A percentile compares a stretch with the other conserved stretches of the same genome.
Conservation (phyloP, 1,140 invertebrate genomes). For the Leptonema lineaticorne region DNA sequence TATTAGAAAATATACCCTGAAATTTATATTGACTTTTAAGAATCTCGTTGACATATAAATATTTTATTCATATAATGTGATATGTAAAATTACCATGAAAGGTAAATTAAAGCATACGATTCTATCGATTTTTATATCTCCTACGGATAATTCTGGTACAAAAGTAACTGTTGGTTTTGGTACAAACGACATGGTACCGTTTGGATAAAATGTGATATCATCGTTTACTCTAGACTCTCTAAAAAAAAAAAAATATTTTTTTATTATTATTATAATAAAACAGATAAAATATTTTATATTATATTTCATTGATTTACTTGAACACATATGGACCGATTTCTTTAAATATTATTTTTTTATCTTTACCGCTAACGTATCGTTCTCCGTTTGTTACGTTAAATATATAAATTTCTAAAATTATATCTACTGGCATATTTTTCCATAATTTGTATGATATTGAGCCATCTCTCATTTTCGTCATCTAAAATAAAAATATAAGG, state of each 20-base stretch:
- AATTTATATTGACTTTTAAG: slow-evolving; percentile 43
- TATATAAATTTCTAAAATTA: slow-evolving; percentile 74
- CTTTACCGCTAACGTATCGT: slow-evolving; percentile 66
- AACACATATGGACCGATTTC: slow-evolving; percentile 88
- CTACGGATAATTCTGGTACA: slow-evolving; percentile 67
- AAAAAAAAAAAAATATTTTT: slow-evolving; percentile 42
- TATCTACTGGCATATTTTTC: slow-evolving; percentile 28
- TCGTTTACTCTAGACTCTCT: slow-evolving; percentile 70
- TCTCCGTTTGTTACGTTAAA: slow-evolving; percentile 84
- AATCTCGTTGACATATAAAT: slow-evolving; percentile 13
- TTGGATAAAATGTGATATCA: slow-evolving; percentile 68
- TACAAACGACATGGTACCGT: slow-evolving; percentile 74
- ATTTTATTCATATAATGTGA: background rate
- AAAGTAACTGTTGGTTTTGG: slow-evolving; percentile 69
- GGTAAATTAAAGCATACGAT: slow-evolving; percentile 77
- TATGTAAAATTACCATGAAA: slow-evolving; percentile 60
- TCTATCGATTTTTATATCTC: slow-evolving; percentile 62
- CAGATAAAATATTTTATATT: slow-evolving; percentile 33
- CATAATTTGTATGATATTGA: slow-evolving; percentile 23
- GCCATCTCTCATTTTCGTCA: slow-evolving; percentile 26
- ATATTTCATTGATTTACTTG: slow-evolving; percentile 68
- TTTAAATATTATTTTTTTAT: slow-evolving; percentile 66
- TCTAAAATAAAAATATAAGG: slow-evolving; percentile 26
- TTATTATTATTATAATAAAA: too few relatives aligned
- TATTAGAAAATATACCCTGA: slow-evolving; percentile 64